phyloP scores from a whole-genome alignment of 2,113 vertebrate genomes.

The Coptodon bakossiorum region DNA sequence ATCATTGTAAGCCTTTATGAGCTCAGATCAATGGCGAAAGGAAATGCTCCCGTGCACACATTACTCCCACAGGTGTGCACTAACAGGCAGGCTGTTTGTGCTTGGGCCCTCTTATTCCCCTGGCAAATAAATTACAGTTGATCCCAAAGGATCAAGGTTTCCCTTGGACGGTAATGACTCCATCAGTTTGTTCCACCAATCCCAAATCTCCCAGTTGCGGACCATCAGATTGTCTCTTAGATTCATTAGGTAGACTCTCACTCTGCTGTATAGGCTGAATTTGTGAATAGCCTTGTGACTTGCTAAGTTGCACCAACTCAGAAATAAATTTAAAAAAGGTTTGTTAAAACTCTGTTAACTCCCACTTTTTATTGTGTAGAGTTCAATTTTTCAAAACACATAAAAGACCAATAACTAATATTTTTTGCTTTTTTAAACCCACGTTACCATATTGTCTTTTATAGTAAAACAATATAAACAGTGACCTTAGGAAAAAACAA shows the following conservation, averaged over 20 bases:
- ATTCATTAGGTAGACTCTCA: constrained; percentile 2
- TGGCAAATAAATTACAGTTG: constrained; percentile 22
- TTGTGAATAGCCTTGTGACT: background rate
- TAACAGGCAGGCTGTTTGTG: background rate
- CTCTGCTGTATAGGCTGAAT: background rate
- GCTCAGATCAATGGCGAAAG: constrained; percentile 45
- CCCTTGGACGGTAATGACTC: constrained; percentile 8
- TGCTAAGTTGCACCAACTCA: background rate
- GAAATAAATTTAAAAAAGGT: background rate
- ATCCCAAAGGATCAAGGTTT: constrained; percentile 39
- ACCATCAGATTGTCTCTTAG: background rate
- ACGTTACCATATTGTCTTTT: background rate
- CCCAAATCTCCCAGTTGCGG: background rate
- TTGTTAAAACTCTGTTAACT: background rate
- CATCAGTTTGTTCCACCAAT: constrained; percentile 23
- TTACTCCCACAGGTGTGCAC: constrained; percentile 36
- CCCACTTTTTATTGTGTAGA: background rate
- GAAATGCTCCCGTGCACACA: constrained; percentile 8
- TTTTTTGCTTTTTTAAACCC: background rate
- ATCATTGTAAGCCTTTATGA: constrained; percentile 34
- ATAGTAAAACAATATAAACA: background rate
- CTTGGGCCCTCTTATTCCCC: background rate
- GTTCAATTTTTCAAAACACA: background rate
- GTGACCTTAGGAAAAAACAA: background rate
- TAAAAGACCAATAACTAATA: background rate